Base-by-base conservation (phyloP, 1,140 invertebrate species). In the Dinothrombium tinctorium region DNA sequence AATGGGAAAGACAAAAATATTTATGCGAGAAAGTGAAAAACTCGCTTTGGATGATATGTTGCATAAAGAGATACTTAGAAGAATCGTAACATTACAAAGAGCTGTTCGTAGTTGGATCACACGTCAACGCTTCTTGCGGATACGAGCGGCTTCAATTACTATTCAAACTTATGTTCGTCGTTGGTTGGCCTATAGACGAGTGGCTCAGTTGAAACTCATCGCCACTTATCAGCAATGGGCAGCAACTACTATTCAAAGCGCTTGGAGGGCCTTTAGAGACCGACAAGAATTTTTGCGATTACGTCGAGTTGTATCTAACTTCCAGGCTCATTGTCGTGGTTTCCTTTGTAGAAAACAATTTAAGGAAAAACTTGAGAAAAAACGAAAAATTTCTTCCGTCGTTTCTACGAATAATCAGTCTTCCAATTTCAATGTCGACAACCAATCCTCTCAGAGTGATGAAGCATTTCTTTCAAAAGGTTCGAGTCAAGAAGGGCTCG, bases 21-120 rank as follows among this genome's bases (percentile, higher is more conserved):
- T 90, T 53, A 68, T 92, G 57, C 64, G 84, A 31, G 86, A 92
- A 56, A 77, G 76, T n/a, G 84, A 92, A 57, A 90, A 92, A 57
- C 69, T 84, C 46, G 76, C 82, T 56, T 56, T 94, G 29, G 86
- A 94, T 54, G 79, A 80, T 50, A 69, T 77, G 42, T 61, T 95
- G 22, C 86, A 95, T 59, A 74, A 84, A 53, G 79, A 86, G 53
- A 90, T 94, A 44, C 81, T 94, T 66, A 71, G 76, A 17, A 74
- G 78, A 39, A 90, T 94, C 50, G 72, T 87, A 29, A 74, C 71
- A 1, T 77, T 95, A 46, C 87, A 95, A 59, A 64, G 80, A 38
- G 92, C 84, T 83, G 48, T 83, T 56, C 65, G 84, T 32, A 71
- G 76, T 0, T 69, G 74, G 48, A 58, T 86, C 20, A 76, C 83